Conservation (phyloP, 2,888 invertebrate genomes). For the Mystacides longicornis region DNA sequence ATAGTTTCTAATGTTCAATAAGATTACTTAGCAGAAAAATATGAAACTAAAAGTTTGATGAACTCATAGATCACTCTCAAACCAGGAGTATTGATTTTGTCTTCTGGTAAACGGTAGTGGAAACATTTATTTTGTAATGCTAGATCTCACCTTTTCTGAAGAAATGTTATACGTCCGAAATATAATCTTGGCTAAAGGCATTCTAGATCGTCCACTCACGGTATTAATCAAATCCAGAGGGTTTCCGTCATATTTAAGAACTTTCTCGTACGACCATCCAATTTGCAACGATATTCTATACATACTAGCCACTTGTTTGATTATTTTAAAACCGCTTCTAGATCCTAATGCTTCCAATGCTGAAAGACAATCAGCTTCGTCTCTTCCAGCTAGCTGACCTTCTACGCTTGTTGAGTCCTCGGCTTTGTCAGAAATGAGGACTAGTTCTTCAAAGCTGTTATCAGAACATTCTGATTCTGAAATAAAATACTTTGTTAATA, state of each 20-base stretch:
- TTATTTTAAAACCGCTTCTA: slow-evolving; percentile 37
- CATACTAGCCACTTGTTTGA: slow-evolving; percentile 36
- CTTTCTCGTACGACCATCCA: slow-evolving; percentile 42
- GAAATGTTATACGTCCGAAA: slow-evolving; percentile 45
- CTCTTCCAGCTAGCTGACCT: slow-evolving; percentile 39
- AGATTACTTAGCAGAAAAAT: too few species aligned
- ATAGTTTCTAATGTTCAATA: too few species aligned
- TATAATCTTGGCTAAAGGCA: slow-evolving; percentile 44
- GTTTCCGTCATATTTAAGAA: slow-evolving; percentile 42
- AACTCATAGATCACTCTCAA: too few species aligned
- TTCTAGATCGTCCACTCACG: slow-evolving; percentile 42
- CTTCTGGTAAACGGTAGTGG: too few species aligned
- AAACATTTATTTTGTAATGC: too few species aligned
- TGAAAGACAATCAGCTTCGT: slow-evolving; percentile 42
- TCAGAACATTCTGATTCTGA: slow-evolving; percentile 43
- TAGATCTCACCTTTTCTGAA: slow-evolving; percentile 36
- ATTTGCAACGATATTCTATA: slow-evolving; percentile 37
- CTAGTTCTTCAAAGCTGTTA: slow-evolving; percentile 44
- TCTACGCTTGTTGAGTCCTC: slow-evolving; percentile 34
- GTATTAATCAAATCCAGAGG: slow-evolving; percentile 44
- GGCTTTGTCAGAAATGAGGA: slow-evolving; percentile 42
- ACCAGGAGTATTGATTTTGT: too few species aligned
- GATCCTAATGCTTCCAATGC: slow-evolving; percentile 42
- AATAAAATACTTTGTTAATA: slow-evolving; percentile 10
- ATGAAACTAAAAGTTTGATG: too few species aligned